These are phyloP conservation scores for Crenuchus spilurus DNA, from an alignment of 2,797 vertebrate species.

Conservation along the genomic window DNA sequence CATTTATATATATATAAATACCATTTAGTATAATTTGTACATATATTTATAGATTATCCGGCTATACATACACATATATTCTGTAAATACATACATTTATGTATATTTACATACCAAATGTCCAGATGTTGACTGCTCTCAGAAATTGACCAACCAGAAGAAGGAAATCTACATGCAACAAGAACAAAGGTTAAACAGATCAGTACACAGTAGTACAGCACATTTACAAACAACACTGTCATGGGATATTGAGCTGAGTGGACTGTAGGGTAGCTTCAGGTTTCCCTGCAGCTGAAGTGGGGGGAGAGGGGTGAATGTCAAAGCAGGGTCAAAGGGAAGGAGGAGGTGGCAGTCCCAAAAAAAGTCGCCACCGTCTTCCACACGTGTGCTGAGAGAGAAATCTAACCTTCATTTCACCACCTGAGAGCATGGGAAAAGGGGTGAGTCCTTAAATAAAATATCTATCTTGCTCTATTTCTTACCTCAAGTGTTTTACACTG, in stretches of 20 bases:
- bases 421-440: slow-evolving; percentile 74
- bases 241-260: slow-evolving; percentile 43
- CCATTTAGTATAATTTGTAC: no score
- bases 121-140: no score
- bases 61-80: no score
- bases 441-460: slow-evolving; percentile 65
- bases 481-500: background rate
- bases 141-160: no score
- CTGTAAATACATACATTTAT: no score
- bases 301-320: slow-evolving; percentile 21
- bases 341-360: slow-evolving; percentile 68
- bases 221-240: background rate
- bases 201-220: background rate
- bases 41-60: no score
- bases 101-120: no score
- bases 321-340: slow-evolving; percentile 40
- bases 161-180: background rate
- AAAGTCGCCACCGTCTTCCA: slow-evolving; percentile 67
- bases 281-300: slow-evolving; percentile 35
- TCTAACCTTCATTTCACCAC: slow-evolving; percentile 59
- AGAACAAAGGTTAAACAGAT: background rate
- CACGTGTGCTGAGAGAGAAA: slow-evolving; percentile 53
- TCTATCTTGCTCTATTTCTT: background rate
- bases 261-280: slow-evolving; percentile 60
- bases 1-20: no score